phyloP scores from a whole-genome alignment of 2,888 invertebrate genomes.

The Cheilosia impressa region DNA sequence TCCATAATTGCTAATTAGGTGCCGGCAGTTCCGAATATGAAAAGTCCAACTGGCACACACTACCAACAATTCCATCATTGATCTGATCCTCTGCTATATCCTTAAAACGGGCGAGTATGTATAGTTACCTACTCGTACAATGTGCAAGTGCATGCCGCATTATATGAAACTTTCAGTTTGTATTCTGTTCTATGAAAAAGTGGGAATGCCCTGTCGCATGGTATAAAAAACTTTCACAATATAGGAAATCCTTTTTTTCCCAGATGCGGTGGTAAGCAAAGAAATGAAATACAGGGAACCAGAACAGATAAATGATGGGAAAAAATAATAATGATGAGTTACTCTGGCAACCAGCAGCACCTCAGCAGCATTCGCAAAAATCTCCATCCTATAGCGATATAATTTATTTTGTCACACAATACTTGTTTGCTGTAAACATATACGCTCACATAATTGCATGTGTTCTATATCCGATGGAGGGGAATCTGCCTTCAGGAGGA shows the following conservation, averaged over 20 bases:
- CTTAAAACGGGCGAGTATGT: neutral
- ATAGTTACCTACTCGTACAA: neutral
- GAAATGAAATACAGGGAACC: slow-evolving; percentile 21
- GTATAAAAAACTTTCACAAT: neutral
- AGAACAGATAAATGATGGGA: slow-evolving; percentile 50
- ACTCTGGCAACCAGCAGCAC: slow-evolving; percentile 55
- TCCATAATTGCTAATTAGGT: no score
- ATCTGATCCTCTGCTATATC: no score
- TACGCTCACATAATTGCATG: slow-evolving; percentile 56
- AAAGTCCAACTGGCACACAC: no score
- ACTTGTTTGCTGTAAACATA: slow-evolving; percentile 69
- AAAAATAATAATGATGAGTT: slow-evolving; percentile 65
- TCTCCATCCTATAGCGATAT: slow-evolving; percentile 55
- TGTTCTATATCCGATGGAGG: slow-evolving; percentile 32
- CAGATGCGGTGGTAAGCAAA: slow-evolving; percentile 16
- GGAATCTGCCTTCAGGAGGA: slow-evolving; percentile 1
- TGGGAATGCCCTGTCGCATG: neutral
- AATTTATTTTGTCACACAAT: slow-evolving; percentile 72
- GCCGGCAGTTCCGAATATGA: no score
- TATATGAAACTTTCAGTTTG: neutral
- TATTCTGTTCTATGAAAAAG: neutral
- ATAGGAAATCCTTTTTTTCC: neutral
- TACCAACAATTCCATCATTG: no score
- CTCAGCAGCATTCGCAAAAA: slow-evolving; percentile 56
- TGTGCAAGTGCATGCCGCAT: neutral